Percentiles rank a stretch among this genome's conserved stretches.
phyloP scores from a whole-genome alignment of 1,140 invertebrate species.

The Patella vulgata region DNA sequence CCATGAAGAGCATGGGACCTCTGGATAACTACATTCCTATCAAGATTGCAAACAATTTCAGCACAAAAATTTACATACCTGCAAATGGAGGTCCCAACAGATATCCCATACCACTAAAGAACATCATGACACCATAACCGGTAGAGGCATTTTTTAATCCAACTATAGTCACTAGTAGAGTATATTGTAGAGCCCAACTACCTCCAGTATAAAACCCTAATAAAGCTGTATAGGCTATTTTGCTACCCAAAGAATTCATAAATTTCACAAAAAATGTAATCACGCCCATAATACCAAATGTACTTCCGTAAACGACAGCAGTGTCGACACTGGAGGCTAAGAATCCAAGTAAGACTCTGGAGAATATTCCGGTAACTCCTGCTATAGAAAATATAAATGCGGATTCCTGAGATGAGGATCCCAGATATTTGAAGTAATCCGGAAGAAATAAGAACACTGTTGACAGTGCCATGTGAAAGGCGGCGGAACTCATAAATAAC shows the following conservation, averaged over 20 bases:
- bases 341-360: neutral
- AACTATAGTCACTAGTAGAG: constrained; percentile 26
- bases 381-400: too few relatives aligned
- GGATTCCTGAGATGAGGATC: too few relatives aligned
- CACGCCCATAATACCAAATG: neutral
- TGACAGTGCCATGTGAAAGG: too few relatives aligned
- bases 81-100: constrained; percentile 35
- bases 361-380: constrained; percentile 5
- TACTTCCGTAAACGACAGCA: neutral
- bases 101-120: constrained; percentile 31
- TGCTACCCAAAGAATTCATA: neutral
- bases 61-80: too few relatives aligned
- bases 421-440: too few relatives aligned
- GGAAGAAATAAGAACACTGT: too few relatives aligned
- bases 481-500: too few relatives aligned
- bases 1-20: too few relatives aligned
- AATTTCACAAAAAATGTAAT: neutral
- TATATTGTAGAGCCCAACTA: constrained; percentile 18
- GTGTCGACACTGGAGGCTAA: neutral
- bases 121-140: constrained; percentile 30
- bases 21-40: too few relatives aligned
- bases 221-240: constrained; percentile 9
- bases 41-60: too few relatives aligned
- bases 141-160: constrained; percentile 32
- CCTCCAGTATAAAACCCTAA: constrained; percentile 37